Evolutionary conservation across 1,140 invertebrate genomes (phyloP), one percentile per base, ranked within the genome.

Genomic region (Calephelis nemesis): DNA sequence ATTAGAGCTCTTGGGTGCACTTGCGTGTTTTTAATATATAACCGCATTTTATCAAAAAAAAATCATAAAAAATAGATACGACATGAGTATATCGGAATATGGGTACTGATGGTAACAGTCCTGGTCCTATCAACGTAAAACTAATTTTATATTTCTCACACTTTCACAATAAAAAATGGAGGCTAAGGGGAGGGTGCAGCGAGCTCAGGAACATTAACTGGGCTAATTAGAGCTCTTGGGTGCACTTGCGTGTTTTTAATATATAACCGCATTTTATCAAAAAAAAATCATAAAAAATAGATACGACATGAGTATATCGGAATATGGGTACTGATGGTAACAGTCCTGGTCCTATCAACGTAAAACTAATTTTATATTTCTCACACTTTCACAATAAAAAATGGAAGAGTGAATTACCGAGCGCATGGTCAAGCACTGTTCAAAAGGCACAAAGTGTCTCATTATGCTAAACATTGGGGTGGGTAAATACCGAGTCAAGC

Each of bases 231-330:
- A 19, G 30, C 54, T 60, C 54, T 60, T 39, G 54, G 54, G 54
- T 40, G 54, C 54, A 60, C 54, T 60, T 60, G 54, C 54, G 54
- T 60, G 30, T 39, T 60, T 40, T 60, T 19, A 60, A 60, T 60
- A 60, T 6, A 4, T 10, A 40, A 12, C 19, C 54, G 30, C 39
- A 39, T 60, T 60, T 39, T 12, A 30, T 6, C 40, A 12, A n/a
- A 48, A 48, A 48, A 9, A 7, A 42, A 42, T 42, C 42, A 42
- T 42, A 8, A 42, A 42, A 19, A 19, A 19, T 19, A 1, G 3
- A 3, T n/a, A n/a, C n/a, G n/a, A n/a, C n/a, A n/a, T n/a, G n/a
- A n/a, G n/a, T n/a, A 19, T 19, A 19, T 19, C 19, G 19, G 19
- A 19, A 19, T 19, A 19, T 19, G 19, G 19, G 19, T 19, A 4